Evolutionary conservation across 2,797 vertebrate species (phyloP).

Genomic region (Chaenodraco wilsoni): DNA sequence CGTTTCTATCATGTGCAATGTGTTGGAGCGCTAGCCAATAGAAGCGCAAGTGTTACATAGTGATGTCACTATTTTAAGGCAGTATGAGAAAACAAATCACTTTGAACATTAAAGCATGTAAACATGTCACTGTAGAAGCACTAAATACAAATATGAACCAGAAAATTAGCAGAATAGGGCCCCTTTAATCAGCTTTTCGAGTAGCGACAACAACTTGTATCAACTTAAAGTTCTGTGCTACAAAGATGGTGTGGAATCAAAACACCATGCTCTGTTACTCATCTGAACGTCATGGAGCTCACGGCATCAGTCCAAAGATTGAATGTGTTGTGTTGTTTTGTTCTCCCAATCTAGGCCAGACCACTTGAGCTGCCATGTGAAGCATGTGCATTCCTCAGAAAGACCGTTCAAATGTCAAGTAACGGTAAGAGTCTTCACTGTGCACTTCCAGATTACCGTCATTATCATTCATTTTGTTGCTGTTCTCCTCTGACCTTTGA

Average conservation of each 20-base stretch:
- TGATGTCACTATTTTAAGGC: no score
- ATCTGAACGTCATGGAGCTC: not conserved
- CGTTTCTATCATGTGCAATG: no score
- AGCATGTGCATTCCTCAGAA: constrained; percentile 99
- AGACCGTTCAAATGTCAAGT: constrained; percentile 99
- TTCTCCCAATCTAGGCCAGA: constrained; percentile 88
- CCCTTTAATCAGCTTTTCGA: not conserved
- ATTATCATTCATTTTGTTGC: not conserved
- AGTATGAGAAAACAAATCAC: no score
- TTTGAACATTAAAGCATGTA: no score
- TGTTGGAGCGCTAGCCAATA: no score
- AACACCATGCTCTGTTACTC: not conserved
- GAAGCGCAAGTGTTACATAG: no score
- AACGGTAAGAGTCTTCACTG: constrained; percentile 84
- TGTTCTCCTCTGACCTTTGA: constrained; percentile 36
- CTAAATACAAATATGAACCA: no score
- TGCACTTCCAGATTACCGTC: not conserved
- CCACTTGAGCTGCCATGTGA: constrained; percentile 99
- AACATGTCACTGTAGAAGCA: no score
- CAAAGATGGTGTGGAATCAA: not conserved
- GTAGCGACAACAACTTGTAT: not conserved
- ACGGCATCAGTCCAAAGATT: constrained; percentile 9
- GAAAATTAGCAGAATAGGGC: no score
- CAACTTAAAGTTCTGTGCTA: not conserved
- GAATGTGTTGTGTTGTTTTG: constrained; percentile 33